Conservation (phyloP, 2,888 invertebrate species). For the Gymnocheta viridis region DNA sequence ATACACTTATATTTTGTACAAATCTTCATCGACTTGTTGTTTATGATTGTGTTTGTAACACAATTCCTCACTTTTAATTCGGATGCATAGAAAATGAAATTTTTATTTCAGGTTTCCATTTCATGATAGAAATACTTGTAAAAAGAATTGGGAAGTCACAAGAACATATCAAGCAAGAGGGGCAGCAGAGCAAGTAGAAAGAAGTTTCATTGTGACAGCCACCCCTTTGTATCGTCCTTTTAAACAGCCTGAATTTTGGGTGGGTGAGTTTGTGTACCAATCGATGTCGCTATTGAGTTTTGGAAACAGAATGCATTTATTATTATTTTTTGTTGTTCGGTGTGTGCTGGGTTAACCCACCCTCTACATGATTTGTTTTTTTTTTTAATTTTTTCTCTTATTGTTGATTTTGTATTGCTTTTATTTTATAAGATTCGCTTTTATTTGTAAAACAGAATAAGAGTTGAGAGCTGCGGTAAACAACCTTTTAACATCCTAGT, state of each 20-base stretch:
- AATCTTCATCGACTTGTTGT: slow-evolving; percentile 53
- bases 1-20: slow-evolving; percentile 6
- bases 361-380: slow-evolving; percentile 27
- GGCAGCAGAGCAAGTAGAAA: slow-evolving; percentile 6
- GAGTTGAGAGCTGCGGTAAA: slow-evolving; percentile 31
- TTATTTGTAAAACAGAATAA: slow-evolving; percentile 43
- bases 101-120: slow-evolving; percentile 64
- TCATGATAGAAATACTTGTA: slow-evolving; percentile 42
- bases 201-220: slow-evolving; percentile 46
- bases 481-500: slow-evolving; percentile 35
- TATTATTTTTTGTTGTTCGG: slow-evolving; percentile 29
- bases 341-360: slow-evolving; percentile 59
- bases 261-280: slow-evolving; percentile 42
- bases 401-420: slow-evolving; percentile 40
- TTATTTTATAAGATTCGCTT: slow-evolving; percentile 56
- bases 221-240: slow-evolving; percentile 48
- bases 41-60: slow-evolving; percentile 63
- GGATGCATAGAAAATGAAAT: slow-evolving; percentile 62
- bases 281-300: slow-evolving; percentile 13
- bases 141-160: slow-evolving; percentile 5
- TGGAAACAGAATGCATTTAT: slow-evolving; percentile 49
- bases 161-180: background rate
- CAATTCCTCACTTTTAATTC: slow-evolving; percentile 62
- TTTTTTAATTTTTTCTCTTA: slow-evolving; percentile 8
- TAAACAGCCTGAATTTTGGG: slow-evolving; percentile 26